Evolutionary conservation across 2,888 invertebrate genomes (phyloP), one percentile per base, ranked within the genome.

Genomic region (Clistopyga incitator): DNA sequence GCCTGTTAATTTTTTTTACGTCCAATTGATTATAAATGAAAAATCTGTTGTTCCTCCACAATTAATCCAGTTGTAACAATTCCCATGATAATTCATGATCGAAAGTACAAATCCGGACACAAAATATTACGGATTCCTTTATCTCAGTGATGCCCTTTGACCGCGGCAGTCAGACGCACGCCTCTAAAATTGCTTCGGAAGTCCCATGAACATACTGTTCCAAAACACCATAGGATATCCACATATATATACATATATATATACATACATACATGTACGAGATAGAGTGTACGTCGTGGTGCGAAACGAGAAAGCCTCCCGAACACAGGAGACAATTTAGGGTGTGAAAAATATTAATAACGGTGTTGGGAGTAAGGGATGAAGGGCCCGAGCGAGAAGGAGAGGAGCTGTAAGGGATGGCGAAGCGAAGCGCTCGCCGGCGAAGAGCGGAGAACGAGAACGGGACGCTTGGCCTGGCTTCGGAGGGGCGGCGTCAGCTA

Each of bases 331-430:
- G 92, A 93, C 92, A 92, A 92, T 92, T 91, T 85, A 87, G 88
- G 89, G 89, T 89, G 91, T 90, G 90, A 92, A 92, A 92, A 92
- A 92, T 92, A 92, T 92, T 92, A 93, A 92, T 92, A 92, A 92
- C 90, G 88, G 85, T 82, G 88, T 86, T 84, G 79, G 83, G 82
- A 83, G 86, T 87, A 87, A 89, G 89, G 88, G 88, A 90, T 84
- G 88, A 85, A 87, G 88, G 85, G 89, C 83, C 86, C 86, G 84
- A 23, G 71, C 85, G 82, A 70, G 78, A 78, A 13, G 82, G 72
- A 84, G 81, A 71, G 68, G 81, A 71, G 68, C 85, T 20, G 74
- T 75, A 75, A 80, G 79, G 78, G 79, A 82, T 54, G 79, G 45
- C 67, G 77, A 79, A n/a, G n/a, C 50, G 81, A 78, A 75, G 78